These are phyloP conservation scores for Spilarctia lutea DNA, from an alignment of 2,888 invertebrate genomes.

Conservation along the genomic window DNA sequence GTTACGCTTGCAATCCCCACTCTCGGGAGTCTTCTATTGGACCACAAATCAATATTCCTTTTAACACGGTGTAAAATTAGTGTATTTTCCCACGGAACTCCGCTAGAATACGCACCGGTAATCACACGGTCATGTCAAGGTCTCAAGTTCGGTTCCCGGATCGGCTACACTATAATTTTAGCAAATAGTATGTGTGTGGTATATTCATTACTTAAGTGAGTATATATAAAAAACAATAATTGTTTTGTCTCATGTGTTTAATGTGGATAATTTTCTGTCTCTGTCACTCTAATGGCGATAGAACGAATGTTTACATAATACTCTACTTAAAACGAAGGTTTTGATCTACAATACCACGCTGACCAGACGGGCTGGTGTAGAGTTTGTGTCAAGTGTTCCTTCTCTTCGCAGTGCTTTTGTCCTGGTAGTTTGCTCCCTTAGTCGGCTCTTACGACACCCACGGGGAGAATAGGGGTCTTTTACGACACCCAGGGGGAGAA, in stretches of 20 bases:
- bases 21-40: not conserved
- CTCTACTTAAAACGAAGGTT: too few relatives aligned
- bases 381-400: too few relatives aligned
- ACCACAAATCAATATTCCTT: not conserved
- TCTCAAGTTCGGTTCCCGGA: conserved; percentile 52
- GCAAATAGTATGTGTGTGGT: conserved; percentile 34
- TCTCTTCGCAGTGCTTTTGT: too few relatives aligned
- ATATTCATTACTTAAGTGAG: conserved; percentile 31
- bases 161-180: conserved; percentile 50
- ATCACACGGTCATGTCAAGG: conserved; percentile 60
- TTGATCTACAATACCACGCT: too few relatives aligned
- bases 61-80: not conserved
- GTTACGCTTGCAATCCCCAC: too few relatives aligned
- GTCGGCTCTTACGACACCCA: too few relatives aligned
- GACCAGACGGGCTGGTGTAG: too few relatives aligned
- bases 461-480: too few relatives aligned
- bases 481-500: too few relatives aligned
- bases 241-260: conserved; percentile 14
- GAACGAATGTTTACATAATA: too few relatives aligned
- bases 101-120: conserved; percentile 12
- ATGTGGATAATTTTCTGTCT: not conserved
- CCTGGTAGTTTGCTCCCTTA: too few relatives aligned
- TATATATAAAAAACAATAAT: conserved; percentile 26
- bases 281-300: not conserved
- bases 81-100: conserved; percentile 16